Percentiles rank a stretch among this genome's conserved stretches.
Conservation (phyloP, 2,113 vertebrate genomes). For the Smithornis capensis region DNA sequence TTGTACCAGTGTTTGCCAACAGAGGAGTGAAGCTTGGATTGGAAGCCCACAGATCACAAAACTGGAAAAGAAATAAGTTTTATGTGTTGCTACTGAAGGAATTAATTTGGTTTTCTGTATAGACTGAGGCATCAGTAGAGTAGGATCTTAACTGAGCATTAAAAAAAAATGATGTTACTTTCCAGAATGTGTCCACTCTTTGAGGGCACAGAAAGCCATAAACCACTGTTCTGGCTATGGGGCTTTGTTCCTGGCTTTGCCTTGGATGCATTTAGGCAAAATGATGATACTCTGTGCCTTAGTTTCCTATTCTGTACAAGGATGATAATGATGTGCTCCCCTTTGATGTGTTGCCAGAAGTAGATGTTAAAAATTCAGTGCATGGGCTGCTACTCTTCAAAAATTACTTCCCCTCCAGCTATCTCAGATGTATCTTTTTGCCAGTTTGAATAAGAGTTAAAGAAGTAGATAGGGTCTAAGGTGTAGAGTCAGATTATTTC, state of each 20-base stretch:
- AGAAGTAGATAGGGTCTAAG: background rate
- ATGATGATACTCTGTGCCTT: background rate
- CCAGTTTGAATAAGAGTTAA: background rate
- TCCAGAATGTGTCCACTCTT: background rate
- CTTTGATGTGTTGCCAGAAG: background rate
- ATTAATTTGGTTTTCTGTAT: background rate
- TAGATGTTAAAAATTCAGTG: slow-evolving; percentile 9
- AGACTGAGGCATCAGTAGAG: background rate
- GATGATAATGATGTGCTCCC: background rate
- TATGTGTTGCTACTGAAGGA: background rate
- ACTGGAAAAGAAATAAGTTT: background rate
- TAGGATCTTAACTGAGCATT: background rate
- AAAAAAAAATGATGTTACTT: background rate
- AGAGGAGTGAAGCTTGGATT: background rate
- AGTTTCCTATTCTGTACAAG: background rate
- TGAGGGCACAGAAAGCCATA: background rate
- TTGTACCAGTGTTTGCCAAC: background rate
- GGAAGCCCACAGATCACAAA: background rate
- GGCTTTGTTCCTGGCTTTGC: background rate
- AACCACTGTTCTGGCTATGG: background rate
- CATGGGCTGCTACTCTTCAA: background rate
- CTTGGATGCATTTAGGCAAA: background rate
- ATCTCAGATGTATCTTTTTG: background rate
- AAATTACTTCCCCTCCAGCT: background rate
- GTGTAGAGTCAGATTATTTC: background rate